These are phyloP conservation scores for Bombycilla garrulus DNA, from an alignment of 2,113 vertebrate genomes.

Conservation along the genomic window DNA sequence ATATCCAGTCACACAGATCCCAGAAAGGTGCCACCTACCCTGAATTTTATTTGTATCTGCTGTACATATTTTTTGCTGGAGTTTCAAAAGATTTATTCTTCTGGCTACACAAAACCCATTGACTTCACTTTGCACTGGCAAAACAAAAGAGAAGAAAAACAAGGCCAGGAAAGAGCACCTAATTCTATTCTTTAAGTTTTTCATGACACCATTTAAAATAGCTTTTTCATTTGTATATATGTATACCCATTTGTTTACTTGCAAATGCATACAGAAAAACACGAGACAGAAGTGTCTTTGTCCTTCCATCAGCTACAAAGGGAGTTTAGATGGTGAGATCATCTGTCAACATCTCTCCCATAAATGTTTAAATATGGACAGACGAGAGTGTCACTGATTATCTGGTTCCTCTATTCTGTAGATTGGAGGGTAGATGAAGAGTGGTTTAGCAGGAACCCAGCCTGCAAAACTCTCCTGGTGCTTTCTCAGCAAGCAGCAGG, in stretches of 20 bases:
- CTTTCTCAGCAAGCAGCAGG: not conserved
- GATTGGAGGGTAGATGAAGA: not conserved
- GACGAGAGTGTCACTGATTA: conserved; percentile 39
- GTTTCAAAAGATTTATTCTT: not conserved
- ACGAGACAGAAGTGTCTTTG: not conserved
- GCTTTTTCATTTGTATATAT: not conserved
- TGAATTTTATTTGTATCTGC: not conserved
- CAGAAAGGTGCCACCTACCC: not conserved
- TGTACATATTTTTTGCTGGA: not conserved
- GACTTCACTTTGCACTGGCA: not conserved
- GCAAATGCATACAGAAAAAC: not conserved
- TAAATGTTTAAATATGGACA: conserved; percentile 41
- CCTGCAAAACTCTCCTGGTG: not conserved
- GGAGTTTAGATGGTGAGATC: conserved; percentile 18
- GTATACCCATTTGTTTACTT: not conserved
- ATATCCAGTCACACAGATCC: not conserved
- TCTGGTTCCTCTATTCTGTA: not conserved
- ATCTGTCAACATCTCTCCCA: conserved; percentile 40
- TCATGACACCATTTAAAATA: not conserved
- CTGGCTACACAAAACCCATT: not conserved
- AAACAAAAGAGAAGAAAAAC: not conserved
- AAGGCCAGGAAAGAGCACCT: not conserved
- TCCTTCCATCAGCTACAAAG: conserved; percentile 27
- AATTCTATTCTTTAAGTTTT: not conserved
- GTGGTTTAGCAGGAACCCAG: not conserved